These are phyloP conservation scores for Ranitomeya imitator DNA, from an alignment of 2,113 vertebrate species.

Conservation along the genomic window DNA sequence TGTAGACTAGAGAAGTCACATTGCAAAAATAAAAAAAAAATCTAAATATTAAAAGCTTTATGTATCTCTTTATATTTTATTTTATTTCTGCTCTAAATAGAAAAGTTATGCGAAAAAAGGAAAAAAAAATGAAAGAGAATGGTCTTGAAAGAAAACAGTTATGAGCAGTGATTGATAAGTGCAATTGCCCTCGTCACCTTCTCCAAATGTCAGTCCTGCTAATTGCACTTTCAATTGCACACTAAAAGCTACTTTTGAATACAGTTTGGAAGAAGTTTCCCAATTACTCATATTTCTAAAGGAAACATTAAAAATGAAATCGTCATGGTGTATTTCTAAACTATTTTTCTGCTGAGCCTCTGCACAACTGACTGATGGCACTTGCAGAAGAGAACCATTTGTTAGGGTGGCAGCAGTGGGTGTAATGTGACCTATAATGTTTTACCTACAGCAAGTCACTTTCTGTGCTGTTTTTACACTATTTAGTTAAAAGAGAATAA, in stretches of 20 bases:
- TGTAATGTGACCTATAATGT: constrained; percentile 41
- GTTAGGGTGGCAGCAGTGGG: constrained; percentile 32
- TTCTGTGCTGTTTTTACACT: constrained; percentile 30
- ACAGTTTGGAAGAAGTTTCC: not conserved
- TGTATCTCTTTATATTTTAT: not conserved
- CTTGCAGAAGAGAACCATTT: constrained; percentile 26
- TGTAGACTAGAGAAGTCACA: constrained; percentile 1
- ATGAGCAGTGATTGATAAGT: not conserved
- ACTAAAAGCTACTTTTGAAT: constrained; percentile 13
- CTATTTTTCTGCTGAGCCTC: not conserved
- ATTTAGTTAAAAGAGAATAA: constrained; percentile 27
- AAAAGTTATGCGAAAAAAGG: not conserved
- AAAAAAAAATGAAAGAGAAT: not conserved
- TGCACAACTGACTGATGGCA: constrained; percentile 6
- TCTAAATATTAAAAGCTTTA: not conserved
- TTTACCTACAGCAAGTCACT: constrained; percentile 27
- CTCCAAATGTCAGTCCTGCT: not conserved
- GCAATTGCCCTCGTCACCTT: not conserved
- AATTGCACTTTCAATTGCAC: constrained; percentile 1
- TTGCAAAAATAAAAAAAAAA: constrained; percentile 6
- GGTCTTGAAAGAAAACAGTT: not conserved
- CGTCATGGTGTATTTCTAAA: not conserved
- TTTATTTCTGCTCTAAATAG: not conserved
- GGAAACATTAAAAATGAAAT: constrained; percentile 3
- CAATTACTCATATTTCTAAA: not conserved